These are phyloP conservation scores for Leptinotarsa tumamoca DNA, from an alignment of 2,888 invertebrate genomes.

Conservation along the genomic window DNA sequence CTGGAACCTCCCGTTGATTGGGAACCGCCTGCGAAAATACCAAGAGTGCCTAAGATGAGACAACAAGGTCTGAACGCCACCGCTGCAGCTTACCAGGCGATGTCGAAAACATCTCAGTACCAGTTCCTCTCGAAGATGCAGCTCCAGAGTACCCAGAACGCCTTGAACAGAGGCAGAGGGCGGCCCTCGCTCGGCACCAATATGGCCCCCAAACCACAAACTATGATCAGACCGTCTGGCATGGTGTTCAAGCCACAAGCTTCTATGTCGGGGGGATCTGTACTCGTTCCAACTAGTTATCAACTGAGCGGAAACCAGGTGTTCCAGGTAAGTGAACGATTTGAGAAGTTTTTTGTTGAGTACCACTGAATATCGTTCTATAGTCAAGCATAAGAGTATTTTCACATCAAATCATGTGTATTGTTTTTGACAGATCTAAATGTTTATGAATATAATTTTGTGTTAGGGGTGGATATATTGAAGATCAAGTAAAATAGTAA, in stretches of 20 bases:
- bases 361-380: not conserved
- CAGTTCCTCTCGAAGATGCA: conserved; percentile 63
- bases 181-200: conserved; percentile 58
- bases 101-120: conserved; percentile 64
- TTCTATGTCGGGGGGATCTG: conserved; percentile 70
- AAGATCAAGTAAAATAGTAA: too few relatives aligned
- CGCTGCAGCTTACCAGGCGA: conserved; percentile 68
- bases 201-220: conserved; percentile 50
- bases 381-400: conserved; percentile 12
- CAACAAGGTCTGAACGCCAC: conserved; percentile 62
- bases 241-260: conserved; percentile 79
- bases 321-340: conserved; percentile 69
- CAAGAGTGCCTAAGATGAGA: conserved; percentile 72
- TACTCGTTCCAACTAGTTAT: conserved; percentile 72
- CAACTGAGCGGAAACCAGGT: conserved; percentile 73
- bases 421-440: not conserved
- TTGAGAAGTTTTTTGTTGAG: not conserved
- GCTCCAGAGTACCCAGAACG: conserved; percentile 53
- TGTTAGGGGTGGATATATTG: too few relatives aligned
- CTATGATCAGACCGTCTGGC: conserved; percentile 65
- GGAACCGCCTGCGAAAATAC: conserved; percentile 95
- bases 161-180: conserved; percentile 59
- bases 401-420: not conserved
- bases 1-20: conserved; percentile 88
- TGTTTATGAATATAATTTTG: too few relatives aligned